A percentile compares a stretch with the other conserved stretches of the same genome.
Evolutionary conservation across 2,797 vertebrate genomes (phyloP).

Genomic region (Rallus crepitans): DNA sequence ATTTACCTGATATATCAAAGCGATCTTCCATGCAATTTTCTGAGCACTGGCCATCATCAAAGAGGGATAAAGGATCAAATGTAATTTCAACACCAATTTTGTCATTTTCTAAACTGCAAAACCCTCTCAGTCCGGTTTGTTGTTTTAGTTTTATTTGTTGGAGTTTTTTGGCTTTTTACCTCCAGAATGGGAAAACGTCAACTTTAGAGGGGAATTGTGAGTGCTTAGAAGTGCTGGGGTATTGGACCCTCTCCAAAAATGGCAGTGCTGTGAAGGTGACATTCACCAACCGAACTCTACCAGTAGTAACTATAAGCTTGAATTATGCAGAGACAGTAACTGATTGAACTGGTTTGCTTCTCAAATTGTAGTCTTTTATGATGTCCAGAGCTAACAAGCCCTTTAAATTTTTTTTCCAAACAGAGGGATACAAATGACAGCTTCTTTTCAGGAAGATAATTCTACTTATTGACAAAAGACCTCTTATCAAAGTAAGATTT

Average conservation of each 20-base stretch:
- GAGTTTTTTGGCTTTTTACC: neutral
- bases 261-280: neutral
- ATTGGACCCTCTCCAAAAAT: neutral
- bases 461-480: neutral
- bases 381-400: neutral
- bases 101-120: neutral
- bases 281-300: neutral
- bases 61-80: neutral
- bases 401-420: neutral
- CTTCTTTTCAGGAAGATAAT: neutral
- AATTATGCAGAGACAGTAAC: neutral
- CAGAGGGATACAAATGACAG: neutral
- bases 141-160: too few species aligned
- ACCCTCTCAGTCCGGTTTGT: neutral
- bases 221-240: neutral
- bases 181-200: neutral
- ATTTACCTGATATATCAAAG: neutral
- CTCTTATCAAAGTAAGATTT: neutral
- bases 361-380: neutral
- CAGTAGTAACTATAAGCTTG: neutral
- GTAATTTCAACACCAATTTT: neutral
- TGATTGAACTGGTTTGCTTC: neutral
- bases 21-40: neutral
- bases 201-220: neutral
- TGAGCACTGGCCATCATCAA: neutral